Conservation (phyloP, 2,888 invertebrate genomes). For the Spisula subtruncata region DNA sequence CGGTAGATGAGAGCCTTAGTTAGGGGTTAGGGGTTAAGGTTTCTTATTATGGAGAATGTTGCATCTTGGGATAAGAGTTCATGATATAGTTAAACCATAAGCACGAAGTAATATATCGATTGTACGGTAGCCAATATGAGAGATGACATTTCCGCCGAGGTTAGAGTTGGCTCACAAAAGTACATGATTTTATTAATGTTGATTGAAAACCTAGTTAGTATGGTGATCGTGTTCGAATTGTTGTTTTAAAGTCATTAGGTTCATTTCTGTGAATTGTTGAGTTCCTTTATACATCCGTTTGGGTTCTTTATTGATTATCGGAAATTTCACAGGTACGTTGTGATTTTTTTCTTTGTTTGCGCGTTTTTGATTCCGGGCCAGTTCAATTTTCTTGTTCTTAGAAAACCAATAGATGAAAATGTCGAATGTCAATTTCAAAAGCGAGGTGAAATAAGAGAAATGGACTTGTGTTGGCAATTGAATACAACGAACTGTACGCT, state of each 20-base stretch:
- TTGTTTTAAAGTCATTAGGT: slow-evolving; percentile 25
- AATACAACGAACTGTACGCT: not conserved
- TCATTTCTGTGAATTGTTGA: not conserved
- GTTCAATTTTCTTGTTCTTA: slow-evolving; percentile 40
- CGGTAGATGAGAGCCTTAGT: too few relatives aligned
- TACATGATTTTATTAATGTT: slow-evolving; percentile 14
- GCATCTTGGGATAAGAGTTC: too few relatives aligned
- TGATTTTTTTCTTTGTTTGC: slow-evolving; percentile 20
- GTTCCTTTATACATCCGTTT: not conserved
- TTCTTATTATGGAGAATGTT: too few relatives aligned
- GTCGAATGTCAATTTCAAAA: not conserved
- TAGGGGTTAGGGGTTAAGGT: too few relatives aligned
- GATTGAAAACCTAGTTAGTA: not conserved
- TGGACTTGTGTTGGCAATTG: not conserved
- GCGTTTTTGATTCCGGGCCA: not conserved
- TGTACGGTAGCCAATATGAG: not conserved
- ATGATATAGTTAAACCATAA: too few relatives aligned
- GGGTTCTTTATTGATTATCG: slow-evolving; percentile 48
- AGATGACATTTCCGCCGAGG: not conserved
- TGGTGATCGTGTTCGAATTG: not conserved
- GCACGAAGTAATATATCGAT: too few relatives aligned
- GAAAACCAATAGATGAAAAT: slow-evolving; percentile 34
- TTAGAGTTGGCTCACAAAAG: not conserved
- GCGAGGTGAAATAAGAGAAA: slow-evolving; percentile 23
- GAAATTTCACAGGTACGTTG: slow-evolving; percentile 38